Evolutionary conservation across 2,113 vertebrate genomes (phyloP).

Genomic region (Ancistrus triradiatus): DNA sequence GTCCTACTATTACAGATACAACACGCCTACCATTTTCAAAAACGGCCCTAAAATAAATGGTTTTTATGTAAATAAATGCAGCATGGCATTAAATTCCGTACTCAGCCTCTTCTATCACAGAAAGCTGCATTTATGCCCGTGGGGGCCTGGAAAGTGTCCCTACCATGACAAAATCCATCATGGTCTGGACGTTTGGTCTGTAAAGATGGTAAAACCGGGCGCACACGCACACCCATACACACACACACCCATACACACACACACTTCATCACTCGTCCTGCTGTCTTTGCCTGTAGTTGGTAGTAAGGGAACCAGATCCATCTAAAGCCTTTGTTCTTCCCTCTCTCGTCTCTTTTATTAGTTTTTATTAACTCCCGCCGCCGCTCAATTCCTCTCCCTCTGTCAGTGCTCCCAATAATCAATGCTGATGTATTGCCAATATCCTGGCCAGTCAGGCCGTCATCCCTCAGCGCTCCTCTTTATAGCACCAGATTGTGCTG

Average conservation of each 20-base stretch:
- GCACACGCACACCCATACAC: constrained; percentile 14
- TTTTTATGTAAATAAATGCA: too few relatives aligned
- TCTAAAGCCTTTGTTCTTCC: constrained; percentile 71
- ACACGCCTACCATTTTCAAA: too few relatives aligned
- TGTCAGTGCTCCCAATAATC: constrained; percentile 77
- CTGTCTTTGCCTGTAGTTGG: constrained; percentile 44
- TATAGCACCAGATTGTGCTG: constrained; percentile 72
- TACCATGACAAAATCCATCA: constrained; percentile 23
- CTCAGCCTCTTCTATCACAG: background rate
- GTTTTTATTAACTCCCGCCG: constrained; percentile 79
- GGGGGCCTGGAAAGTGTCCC: constrained; percentile 16
- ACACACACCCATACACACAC: constrained; percentile 13
- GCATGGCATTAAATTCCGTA: too few relatives aligned
- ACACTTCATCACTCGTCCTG: constrained; percentile 17
- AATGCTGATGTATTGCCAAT: constrained; percentile 81
- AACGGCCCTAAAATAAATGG: too few relatives aligned
- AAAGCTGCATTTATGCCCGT: constrained; percentile 18
- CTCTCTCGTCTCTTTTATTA: constrained; percentile 74
- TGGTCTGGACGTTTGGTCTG: constrained; percentile 6
- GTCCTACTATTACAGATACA: too few relatives aligned
- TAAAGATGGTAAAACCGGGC: constrained; percentile 23
- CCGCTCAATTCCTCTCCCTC: constrained; percentile 57
- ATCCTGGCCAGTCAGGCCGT: constrained; percentile 68
- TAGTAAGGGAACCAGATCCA: constrained; percentile 64
- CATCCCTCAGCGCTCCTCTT: constrained; percentile 69